Evolutionary conservation across 2,888 invertebrate genomes (phyloP).

Genomic region (Anticlea derivata): DNA sequence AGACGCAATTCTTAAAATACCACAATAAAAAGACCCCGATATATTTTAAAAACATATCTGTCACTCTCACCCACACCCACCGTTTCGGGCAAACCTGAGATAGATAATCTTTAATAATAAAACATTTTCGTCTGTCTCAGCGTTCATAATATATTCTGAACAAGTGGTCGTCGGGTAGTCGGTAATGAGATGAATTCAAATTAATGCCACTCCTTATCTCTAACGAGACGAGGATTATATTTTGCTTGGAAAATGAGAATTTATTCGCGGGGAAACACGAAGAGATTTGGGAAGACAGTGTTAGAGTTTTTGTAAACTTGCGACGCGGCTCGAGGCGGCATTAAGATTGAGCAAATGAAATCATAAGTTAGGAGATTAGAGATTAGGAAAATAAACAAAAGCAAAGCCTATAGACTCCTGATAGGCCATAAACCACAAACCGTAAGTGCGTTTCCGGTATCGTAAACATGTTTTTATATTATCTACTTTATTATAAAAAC

Average conservation of each 20-base stretch:
- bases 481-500: no score
- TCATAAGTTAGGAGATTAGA: constrained; percentile 1
- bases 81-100: constrained; percentile 21
- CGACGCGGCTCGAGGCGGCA: neutral
- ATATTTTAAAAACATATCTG: constrained; percentile 29
- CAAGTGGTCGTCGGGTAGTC: constrained; percentile 50
- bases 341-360: constrained; percentile 10
- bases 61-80: constrained; percentile 22
- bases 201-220: constrained; percentile 57
- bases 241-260: constrained; percentile 56
- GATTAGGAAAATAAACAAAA: neutral
- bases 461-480: no score
- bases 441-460: no score
- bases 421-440: no score
- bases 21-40: constrained; percentile 24
- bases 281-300: constrained; percentile 40
- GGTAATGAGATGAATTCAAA: constrained; percentile 60
- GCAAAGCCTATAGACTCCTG: neutral
- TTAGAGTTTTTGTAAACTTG: constrained; percentile 26
- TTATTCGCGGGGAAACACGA: constrained; percentile 49
- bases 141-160: constrained; percentile 54
- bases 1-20: constrained; percentile 28
- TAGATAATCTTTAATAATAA: constrained; percentile 47
- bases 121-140: constrained; percentile 52
- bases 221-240: constrained; percentile 55